Percentiles rank a stretch among this genome's conserved stretches.
phyloP scores from a whole-genome alignment of 2,113 vertebrate species.

The Alethe diademata region DNA sequence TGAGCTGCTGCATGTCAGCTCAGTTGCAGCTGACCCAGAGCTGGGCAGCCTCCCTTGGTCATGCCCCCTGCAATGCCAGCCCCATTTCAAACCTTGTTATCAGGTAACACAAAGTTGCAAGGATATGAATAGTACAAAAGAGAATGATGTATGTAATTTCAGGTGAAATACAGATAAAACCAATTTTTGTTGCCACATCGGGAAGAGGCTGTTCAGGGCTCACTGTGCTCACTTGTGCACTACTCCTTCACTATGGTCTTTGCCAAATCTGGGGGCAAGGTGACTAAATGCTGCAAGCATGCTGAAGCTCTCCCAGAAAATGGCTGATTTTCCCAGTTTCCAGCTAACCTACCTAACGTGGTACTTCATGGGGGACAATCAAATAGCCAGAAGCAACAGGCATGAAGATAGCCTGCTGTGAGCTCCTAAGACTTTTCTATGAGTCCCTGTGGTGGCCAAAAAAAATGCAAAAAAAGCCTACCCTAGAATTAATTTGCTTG shows the following conservation, averaged over 20 bases:
- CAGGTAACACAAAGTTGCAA: neutral
- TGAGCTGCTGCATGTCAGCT: rapidly evolving
- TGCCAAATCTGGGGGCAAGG: neutral
- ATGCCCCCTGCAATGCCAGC: neutral
- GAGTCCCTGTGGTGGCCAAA: neutral
- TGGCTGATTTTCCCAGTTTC: neutral
- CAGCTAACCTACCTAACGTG: neutral
- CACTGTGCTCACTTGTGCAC: neutral
- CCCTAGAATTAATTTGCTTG: neutral
- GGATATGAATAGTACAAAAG: neutral
- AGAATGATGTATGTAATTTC: neutral
- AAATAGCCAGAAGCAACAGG: neutral
- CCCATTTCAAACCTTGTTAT: neutral
- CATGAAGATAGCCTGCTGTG: neutral
- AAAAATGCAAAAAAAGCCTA: neutral
- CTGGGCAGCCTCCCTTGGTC: neutral
- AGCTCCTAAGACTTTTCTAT: neutral
- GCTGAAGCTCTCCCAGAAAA: neutral
- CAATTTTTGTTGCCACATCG: rapidly evolving
- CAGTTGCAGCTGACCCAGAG: rapidly evolving
- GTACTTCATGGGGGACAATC: neutral
- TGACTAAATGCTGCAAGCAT: neutral
- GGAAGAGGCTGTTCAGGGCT: neutral
- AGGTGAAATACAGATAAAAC: neutral
- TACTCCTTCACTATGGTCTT: rapidly evolving